These are phyloP conservation scores for Xiphophorus birchmanni DNA, from an alignment of 2,797 vertebrate genomes.

Conservation along the genomic window DNA sequence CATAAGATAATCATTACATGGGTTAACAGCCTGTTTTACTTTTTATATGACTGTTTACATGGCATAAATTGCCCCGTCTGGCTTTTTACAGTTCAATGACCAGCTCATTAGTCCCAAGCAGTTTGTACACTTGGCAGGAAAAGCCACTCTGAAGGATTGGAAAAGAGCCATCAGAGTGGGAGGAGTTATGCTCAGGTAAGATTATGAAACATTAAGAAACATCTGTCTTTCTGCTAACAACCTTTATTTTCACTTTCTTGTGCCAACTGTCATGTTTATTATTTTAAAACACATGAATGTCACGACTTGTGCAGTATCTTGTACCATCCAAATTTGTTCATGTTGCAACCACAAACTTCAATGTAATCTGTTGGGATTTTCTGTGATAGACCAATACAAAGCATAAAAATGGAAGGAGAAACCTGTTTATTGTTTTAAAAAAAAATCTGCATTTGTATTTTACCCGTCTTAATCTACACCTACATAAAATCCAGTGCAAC, in stretches of 20 bases:
- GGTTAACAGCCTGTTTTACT: not conserved
- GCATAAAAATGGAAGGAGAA: not conserved
- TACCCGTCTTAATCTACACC: not conserved
- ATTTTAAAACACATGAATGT: constrained; percentile 17
- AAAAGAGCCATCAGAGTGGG: constrained; percentile 93
- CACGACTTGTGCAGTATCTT: not conserved
- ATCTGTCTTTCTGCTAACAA: constrained; percentile 11
- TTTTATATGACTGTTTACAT: not conserved
- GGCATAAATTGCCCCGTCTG: constrained; percentile 19
- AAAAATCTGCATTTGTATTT: not conserved
- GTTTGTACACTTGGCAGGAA: constrained; percentile 94
- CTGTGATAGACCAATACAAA: not conserved
- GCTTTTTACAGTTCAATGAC: constrained; percentile 87
- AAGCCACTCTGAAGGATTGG: constrained; percentile 95
- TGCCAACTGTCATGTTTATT: not conserved
- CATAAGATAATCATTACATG: not conserved
- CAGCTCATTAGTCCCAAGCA: constrained; percentile 96
- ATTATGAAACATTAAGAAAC: constrained; percentile 1
- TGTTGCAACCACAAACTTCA: not conserved
- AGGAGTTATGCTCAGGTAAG: constrained; percentile 94
- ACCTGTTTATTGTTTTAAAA: not conserved
- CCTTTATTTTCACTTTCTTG: constrained; percentile 4
- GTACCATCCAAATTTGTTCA: not conserved
- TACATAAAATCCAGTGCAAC: not conserved
- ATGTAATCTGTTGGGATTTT: not conserved